Percentiles rank a stretch among this genome's conserved stretches.
Evolutionary conservation across 2,113 vertebrate species (phyloP).

Genomic region (Leucoraja erinaceus): DNA sequence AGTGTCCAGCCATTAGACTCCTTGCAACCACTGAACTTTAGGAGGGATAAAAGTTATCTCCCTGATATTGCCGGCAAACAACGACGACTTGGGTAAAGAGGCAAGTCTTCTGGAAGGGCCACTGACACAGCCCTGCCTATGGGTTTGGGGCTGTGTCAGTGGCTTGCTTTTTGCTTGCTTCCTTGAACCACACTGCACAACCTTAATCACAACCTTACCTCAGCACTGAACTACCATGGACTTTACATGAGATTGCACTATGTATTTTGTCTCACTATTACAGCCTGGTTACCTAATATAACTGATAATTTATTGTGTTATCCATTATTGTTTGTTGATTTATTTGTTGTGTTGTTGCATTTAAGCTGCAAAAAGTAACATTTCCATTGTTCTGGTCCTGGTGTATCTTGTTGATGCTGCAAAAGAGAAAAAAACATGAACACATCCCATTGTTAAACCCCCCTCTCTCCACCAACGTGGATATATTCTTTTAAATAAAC

Average conservation of each 20-base stretch:
- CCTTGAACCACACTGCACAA: not conserved
- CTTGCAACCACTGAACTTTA: not conserved
- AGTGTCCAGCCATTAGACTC: not conserved
- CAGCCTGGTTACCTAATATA: no score
- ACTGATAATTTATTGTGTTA: no score
- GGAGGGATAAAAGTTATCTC: not conserved
- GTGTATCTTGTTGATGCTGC: no score
- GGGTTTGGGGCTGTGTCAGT: not conserved
- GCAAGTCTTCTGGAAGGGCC: not conserved
- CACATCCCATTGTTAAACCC: not conserved
- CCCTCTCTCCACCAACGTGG: not conserved
- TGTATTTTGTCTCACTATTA: no score
- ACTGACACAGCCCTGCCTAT: not conserved
- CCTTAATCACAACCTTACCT: no score
- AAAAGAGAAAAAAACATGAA: not conserved
- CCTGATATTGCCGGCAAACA: not conserved
- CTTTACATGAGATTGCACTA: no score
- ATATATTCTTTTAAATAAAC: not conserved
- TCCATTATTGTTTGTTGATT: no score
- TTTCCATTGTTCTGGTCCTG: no score
- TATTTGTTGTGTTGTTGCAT: no score
- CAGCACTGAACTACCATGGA: no score
- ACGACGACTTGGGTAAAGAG: not conserved
- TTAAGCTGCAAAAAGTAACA: no score
- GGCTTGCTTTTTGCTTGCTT: not conserved